Evolutionary conservation across 1,140 invertebrate species (phyloP).

Genomic region (Heliothis subflexa): DNA sequence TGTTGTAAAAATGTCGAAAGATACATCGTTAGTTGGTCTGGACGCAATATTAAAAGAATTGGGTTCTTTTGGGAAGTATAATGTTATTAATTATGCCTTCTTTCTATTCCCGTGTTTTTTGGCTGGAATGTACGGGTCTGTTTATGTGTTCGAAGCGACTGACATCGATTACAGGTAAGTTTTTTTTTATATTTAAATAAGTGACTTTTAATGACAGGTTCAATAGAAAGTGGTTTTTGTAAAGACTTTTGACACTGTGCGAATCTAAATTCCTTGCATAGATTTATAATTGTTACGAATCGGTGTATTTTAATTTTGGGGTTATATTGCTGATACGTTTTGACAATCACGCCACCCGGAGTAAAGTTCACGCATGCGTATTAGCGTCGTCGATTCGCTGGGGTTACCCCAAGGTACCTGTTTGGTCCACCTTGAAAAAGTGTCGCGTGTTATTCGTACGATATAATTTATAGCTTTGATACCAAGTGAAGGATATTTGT

Average conservation of each 20-base stretch:
- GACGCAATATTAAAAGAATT: constrained; percentile 71
- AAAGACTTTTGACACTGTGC: neutral
- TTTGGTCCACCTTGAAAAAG: neutral
- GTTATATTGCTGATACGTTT: constrained; percentile 11
- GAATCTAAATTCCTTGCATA: neutral
- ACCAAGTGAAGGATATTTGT: too few relatives aligned
- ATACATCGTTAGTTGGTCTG: constrained; percentile 58
- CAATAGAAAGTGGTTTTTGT: neutral
- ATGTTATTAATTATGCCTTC: constrained; percentile 77
- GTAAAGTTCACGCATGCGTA: constrained; percentile 11
- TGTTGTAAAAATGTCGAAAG: constrained; percentile 61
- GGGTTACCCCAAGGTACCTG: neutral
- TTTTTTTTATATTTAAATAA: constrained; percentile 17
- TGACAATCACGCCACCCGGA: constrained; percentile 15
- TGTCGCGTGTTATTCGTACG: too few relatives aligned
- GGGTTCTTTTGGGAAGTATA: constrained; percentile 77
- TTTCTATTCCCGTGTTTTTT: constrained; percentile 77
- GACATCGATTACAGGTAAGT: constrained; percentile 78
- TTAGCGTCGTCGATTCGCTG: neutral
- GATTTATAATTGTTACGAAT: neutral
- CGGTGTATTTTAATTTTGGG: constrained; percentile 14
- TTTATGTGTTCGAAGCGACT: constrained; percentile 77
- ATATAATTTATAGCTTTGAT: neutral
- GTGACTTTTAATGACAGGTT: neutral
- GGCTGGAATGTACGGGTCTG: constrained; percentile 79